Percentiles rank a stretch among this genome's conserved stretches.
phyloP scores from a whole-genome alignment of 2,113 vertebrate species.

The Orcinus orca region DNA sequence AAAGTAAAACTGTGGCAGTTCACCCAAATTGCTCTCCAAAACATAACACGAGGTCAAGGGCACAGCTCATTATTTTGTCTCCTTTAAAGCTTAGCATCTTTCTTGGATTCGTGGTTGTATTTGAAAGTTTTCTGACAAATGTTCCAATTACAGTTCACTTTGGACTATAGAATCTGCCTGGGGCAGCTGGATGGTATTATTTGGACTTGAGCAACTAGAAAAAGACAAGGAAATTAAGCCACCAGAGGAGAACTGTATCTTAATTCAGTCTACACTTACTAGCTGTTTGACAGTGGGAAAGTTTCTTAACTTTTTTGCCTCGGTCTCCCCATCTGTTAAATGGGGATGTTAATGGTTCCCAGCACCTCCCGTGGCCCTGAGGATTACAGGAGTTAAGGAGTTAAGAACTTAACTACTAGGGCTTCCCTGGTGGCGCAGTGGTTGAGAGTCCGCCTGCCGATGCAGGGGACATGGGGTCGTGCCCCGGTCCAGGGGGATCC shows the following conservation, averaged over 20 bases:
- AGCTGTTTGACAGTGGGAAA: not conserved
- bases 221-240: not conserved
- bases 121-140: not conserved
- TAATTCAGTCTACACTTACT: not conserved
- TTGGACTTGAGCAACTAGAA: not conserved
- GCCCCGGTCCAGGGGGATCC: too few relatives aligned
- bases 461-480: too few relatives aligned
- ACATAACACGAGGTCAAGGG: not conserved
- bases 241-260: not conserved
- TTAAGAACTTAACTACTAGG: not conserved
- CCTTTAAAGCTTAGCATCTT: not conserved
- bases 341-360: not conserved
- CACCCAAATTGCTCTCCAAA: not conserved
- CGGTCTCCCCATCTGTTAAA: not conserved
- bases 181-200: not conserved
- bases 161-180: not conserved
- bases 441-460: too few relatives aligned
- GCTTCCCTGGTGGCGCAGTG: too few relatives aligned
- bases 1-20: not conserved
- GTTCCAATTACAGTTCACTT: not conserved
- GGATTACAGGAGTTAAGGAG: not conserved
- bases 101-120: not conserved
- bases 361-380: not conserved
- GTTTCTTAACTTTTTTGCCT: not conserved
- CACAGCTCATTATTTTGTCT: not conserved